These are phyloP conservation scores for Phorcus lineatus DNA, from an alignment of 2,888 invertebrate genomes.

Conservation along the genomic window DNA sequence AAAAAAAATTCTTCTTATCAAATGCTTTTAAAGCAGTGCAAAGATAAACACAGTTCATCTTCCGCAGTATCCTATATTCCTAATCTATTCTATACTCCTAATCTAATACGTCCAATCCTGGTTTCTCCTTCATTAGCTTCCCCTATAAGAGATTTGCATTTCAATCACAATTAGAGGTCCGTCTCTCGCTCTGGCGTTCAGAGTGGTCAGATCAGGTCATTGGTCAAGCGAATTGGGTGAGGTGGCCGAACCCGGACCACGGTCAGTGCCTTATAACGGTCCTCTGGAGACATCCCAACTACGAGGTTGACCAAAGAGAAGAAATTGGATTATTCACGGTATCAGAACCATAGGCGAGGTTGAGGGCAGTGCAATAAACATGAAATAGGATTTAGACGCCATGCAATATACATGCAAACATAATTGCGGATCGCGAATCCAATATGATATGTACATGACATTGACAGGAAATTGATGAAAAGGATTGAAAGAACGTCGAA, in stretches of 20 bases:
- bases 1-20: too few species aligned
- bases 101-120: too few species aligned
- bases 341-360: conserved; percentile 2
- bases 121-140: background rate
- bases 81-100: too few species aligned
- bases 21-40: too few species aligned
- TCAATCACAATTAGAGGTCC: conserved; percentile 12
- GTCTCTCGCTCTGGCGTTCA: background rate
- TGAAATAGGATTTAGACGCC: conserved; percentile 16
- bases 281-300: background rate
- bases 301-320: background rate
- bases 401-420: conserved; percentile 8
- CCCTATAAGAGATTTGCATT: background rate
- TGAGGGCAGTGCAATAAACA: background rate
- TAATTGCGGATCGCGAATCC: background rate
- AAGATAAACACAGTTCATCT: too few species aligned
- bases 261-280: background rate
- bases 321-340: conserved; percentile 6
- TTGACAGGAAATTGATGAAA: background rate
- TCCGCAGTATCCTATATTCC: too few species aligned
- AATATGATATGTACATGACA: background rate
- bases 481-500: too few species aligned
- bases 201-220: conserved; percentile 12
- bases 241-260: conserved; percentile 20
- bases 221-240: background rate